A percentile compares a stretch with the other conserved stretches of the same genome.
These are phyloP conservation scores for Mormyrus iriodes DNA, from an alignment of 2,113 vertebrate species.

Conservation along the genomic window DNA sequence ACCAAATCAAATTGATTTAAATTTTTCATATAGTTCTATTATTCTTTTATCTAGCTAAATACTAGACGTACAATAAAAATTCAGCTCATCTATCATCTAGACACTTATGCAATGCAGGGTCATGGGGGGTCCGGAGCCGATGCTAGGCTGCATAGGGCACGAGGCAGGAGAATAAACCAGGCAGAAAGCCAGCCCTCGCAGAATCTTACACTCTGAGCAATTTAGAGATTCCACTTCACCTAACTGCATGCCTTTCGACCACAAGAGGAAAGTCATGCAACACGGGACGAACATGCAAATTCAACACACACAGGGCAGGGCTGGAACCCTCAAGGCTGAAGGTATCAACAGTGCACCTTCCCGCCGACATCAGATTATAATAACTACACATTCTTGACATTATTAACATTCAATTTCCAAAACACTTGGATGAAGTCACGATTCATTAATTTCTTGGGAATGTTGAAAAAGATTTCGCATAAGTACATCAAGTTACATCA, in stretches of 20 bases:
- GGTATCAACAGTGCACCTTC: not conserved
- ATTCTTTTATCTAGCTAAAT: not conserved
- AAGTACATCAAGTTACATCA: not conserved
- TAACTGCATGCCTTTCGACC: not conserved
- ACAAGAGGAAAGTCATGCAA: not conserved
- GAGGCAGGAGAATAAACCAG: not conserved
- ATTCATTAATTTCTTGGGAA: too few species aligned
- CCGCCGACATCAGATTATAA: not conserved
- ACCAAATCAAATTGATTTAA: not conserved
- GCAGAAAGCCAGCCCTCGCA: not conserved
- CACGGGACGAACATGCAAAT: not conserved
- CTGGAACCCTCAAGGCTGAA: not conserved
- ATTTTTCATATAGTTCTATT: not conserved
- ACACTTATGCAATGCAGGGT: not conserved
- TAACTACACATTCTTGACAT: not conserved
- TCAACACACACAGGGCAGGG: not conserved
- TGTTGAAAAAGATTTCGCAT: not conserved
- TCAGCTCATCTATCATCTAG: not conserved
- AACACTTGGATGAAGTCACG: not conserved
- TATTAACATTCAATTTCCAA: not conserved
- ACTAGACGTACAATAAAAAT: not conserved
- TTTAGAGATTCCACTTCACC: not conserved
- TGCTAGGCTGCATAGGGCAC: not conserved
- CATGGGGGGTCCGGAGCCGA: not conserved
- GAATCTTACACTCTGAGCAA: not conserved